phyloP scores from a whole-genome alignment of 30 jellyfish, hydroid and myxozoan species.

The Hydra vulgaris region DNA sequence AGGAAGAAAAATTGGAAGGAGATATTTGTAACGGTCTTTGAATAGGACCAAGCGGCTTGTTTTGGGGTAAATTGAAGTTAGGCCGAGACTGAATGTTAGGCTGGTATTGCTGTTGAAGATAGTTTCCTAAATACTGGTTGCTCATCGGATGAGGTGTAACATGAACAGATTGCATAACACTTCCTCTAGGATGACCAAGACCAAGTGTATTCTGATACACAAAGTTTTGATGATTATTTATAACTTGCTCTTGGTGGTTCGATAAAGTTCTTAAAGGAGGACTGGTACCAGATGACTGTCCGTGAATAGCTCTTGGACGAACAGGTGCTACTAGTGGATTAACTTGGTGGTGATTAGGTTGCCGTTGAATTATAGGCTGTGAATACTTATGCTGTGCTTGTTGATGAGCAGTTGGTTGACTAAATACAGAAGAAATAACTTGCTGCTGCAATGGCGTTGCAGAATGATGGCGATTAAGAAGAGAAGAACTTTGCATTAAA shows the following conservation, averaged over 20 bases:
- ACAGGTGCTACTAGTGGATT: constrained; percentile 80
- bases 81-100: constrained; percentile 16
- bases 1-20: constrained; percentile 10
- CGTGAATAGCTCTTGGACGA: constrained; percentile 76
- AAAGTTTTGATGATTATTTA: constrained; percentile 29
- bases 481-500: constrained; percentile 46
- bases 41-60: constrained; percentile 29
- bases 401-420: constrained; percentile 13
- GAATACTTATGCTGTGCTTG: constrained; percentile 27
- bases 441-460: constrained; percentile 32
- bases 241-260: constrained; percentile 42
- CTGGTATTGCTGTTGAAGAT: constrained; percentile 33
- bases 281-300: constrained; percentile 38
- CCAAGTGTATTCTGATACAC: neutral
- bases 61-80: neutral
- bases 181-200: constrained; percentile 1
- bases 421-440: neutral
- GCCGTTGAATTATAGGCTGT: constrained; percentile 45
- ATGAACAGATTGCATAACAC: neutral
- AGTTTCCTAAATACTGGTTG: constrained; percentile 19
- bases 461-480: constrained; percentile 35
- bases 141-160: neutral
- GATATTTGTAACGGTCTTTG: constrained; percentile 28
- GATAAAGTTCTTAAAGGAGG: constrained; percentile 26
- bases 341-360: constrained; percentile 29